Percentiles rank a stretch among this genome's conserved stretches.
Evolutionary conservation across 1,140 invertebrate genomes (phyloP).

Genomic region (Helicoverpa armigera): DNA sequence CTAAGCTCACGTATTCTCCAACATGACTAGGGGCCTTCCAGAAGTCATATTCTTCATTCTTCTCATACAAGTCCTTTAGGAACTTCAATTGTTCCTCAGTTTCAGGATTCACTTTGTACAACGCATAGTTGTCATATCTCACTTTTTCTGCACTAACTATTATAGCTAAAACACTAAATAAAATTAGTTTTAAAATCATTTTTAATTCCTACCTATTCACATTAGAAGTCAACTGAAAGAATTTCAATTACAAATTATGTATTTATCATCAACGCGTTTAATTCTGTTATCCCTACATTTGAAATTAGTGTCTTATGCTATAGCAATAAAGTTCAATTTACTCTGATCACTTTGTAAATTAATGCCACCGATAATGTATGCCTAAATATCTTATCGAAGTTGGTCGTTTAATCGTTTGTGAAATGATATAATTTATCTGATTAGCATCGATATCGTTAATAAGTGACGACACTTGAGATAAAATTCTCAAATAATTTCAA

Average conservation of each 20-base stretch:
- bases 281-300: conserved; percentile 28
- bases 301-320: neutral
- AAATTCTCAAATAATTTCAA: neutral
- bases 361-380: neutral
- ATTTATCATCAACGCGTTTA: conserved; percentile 28
- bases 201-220: conserved; percentile 29
- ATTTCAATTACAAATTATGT: conserved; percentile 25
- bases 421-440: conserved; percentile 28
- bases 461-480: neutral
- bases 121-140: conserved; percentile 71
- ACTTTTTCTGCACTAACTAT: conserved; percentile 61
- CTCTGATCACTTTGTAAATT: neutral
- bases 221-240: conserved; percentile 10
- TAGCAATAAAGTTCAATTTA: neutral
- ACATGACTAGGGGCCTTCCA: conserved; percentile 65
- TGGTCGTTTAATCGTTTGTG: conserved; percentile 5
- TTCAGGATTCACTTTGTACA: conserved; percentile 71
- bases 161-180: conserved; percentile 57
- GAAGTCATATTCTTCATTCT: conserved; percentile 66
- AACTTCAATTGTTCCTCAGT: conserved; percentile 66
- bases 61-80: conserved; percentile 64
- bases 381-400: conserved; percentile 42
- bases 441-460: neutral
- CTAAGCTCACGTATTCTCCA: conserved; percentile 72
- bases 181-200: conserved; percentile 60